Percentiles rank a stretch among this genome's conserved stretches.
Conservation (phyloP, 2,113 vertebrate genomes). For the Brachyhypopomus gauderio region DNA sequence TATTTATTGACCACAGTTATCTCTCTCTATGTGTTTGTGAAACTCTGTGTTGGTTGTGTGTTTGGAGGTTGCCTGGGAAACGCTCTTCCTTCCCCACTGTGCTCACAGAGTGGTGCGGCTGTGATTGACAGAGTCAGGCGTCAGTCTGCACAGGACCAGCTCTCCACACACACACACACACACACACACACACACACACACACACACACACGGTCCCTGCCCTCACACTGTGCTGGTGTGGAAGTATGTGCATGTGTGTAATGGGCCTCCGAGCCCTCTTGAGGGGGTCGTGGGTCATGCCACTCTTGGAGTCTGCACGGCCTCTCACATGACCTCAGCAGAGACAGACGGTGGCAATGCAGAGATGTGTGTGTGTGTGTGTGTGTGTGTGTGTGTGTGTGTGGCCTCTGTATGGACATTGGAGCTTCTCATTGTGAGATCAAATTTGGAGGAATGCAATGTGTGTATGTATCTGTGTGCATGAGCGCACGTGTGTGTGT, state of each 20-base stretch:
- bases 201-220: constrained; percentile 41
- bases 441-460: not conserved
- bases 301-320: constrained; percentile 45
- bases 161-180: not conserved
- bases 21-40: not conserved
- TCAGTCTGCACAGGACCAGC: constrained; percentile 41
- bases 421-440: not conserved
- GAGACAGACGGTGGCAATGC: constrained; percentile 32
- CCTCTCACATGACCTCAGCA: constrained; percentile 50
- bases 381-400: constrained; percentile 5
- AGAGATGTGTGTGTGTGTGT: constrained; percentile 26
- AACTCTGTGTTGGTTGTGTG: constrained; percentile 7
- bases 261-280: constrained; percentile 61
- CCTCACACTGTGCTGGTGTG: constrained; percentile 56
- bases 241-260: constrained; percentile 64
- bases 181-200: too few species aligned
- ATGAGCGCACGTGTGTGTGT: constrained; percentile 16
- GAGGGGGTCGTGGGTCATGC: constrained; percentile 60
- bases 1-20: too few species aligned
- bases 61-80: not conserved
- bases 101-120: not conserved
- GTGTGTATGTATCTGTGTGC: constrained; percentile 19
- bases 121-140: constrained; percentile 70
- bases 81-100: not conserved
- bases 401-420: not conserved